phyloP scores from a whole-genome alignment of 1,140 invertebrate species.

The Trachelipus rathkii region DNA sequence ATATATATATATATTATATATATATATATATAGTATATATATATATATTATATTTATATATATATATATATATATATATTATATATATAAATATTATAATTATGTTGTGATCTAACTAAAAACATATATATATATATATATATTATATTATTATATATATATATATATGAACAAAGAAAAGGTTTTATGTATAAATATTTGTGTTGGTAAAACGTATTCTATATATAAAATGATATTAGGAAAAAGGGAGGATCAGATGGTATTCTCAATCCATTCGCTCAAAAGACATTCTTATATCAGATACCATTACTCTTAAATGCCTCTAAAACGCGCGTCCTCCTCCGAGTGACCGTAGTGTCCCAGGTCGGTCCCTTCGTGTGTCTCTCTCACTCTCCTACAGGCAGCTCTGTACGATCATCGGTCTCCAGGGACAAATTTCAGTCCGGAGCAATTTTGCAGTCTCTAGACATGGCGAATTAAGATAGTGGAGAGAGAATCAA shows the following conservation, averaged over 20 bases:
- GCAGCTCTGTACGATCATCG: neutral
- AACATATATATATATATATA: too few species aligned
- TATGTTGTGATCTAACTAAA: too few species aligned
- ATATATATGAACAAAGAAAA: too few species aligned
- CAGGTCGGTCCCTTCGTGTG: neutral
- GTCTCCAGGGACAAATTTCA: constrained; percentile 6
- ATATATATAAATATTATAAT: too few species aligned
- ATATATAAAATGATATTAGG: too few species aligned
- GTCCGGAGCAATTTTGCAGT: constrained; percentile 1
- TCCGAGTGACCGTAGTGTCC: neutral
- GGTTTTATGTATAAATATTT: too few species aligned
- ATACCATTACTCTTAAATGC: constrained; percentile 7
- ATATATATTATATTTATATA: too few species aligned
- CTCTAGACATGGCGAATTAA: neutral
- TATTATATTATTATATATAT: too few species aligned
- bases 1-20: too few species aligned
- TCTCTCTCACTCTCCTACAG: constrained; percentile 4
- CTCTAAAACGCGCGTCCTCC: neutral
- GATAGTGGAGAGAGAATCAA: neutral
- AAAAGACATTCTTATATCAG: constrained; percentile 5
- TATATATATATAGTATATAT: too few species aligned
- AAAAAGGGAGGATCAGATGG: neutral
- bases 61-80: too few species aligned
- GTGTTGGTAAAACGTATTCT: too few species aligned
- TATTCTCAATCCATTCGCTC: constrained; percentile 1